These are phyloP conservation scores for Drosophila busckii DNA, from an alignment of 1,140 invertebrate genomes.

Conservation along the genomic window DNA sequence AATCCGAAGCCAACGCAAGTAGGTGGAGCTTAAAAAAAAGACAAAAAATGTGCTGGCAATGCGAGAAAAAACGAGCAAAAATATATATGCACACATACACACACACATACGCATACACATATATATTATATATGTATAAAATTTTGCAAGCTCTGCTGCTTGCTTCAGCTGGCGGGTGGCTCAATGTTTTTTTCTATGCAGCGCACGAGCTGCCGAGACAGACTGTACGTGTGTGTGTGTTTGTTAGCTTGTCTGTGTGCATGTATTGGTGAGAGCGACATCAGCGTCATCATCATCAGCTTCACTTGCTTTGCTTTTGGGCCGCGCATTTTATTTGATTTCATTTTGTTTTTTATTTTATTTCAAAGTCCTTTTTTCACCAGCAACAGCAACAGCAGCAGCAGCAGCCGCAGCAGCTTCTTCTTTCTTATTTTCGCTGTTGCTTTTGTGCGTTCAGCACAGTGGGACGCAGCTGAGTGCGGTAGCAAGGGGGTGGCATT, in stretches of 20 bases:
- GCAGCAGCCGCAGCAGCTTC: no score
- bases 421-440: constrained; percentile 11
- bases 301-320: constrained; percentile 49
- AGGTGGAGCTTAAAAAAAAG: constrained; percentile 78
- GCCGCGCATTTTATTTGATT: constrained; percentile 68
- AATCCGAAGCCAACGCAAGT: constrained; percentile 72
- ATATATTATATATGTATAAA: no score
- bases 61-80: constrained; percentile 62
- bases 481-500: no score
- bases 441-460: constrained; percentile 16
- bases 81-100: constrained; percentile 43
- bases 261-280: constrained; percentile 21
- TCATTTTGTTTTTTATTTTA: constrained; percentile 59
- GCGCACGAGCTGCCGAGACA: constrained; percentile 11
- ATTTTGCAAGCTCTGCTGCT: no score
- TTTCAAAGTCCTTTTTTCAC: constrained; percentile 23
- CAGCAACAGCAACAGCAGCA: no score
- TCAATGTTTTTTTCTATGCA: constrained; percentile 68
- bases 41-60: constrained; percentile 65
- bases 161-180: constrained; percentile 25
- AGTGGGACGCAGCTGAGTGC: no score
- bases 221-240: constrained; percentile 8
- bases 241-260: background rate
- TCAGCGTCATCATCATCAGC: constrained; percentile 9
- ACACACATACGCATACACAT: background rate